These are phyloP conservation scores for Belonocnema kinseyi DNA, from an alignment of 1,140 invertebrate genomes.

Conservation along the genomic window DNA sequence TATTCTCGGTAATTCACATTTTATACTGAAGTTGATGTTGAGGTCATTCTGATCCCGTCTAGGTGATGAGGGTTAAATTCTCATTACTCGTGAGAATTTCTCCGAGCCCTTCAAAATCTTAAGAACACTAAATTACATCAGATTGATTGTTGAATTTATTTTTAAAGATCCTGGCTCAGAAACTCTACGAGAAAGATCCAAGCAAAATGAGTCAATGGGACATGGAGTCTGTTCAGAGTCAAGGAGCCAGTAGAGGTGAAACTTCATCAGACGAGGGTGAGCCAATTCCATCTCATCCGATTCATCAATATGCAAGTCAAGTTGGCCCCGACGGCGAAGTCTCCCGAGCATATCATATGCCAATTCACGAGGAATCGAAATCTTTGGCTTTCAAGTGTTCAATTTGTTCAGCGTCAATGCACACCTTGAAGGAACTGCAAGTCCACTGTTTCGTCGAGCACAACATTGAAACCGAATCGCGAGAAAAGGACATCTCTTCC, in stretches of 20 bases:
- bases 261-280: slow-evolving; percentile 73
- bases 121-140: neutral
- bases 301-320: slow-evolving; percentile 48
- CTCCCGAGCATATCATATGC: slow-evolving; percentile 63
- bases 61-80: no score
- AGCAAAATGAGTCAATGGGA: slow-evolving; percentile 82
- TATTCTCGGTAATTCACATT: no score
- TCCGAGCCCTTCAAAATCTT: no score
- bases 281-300: slow-evolving; percentile 55
- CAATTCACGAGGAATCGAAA: slow-evolving; percentile 52
- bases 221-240: slow-evolving; percentile 57
- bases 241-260: slow-evolving; percentile 65
- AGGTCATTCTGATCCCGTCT: no score
- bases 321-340: slow-evolving; percentile 44
- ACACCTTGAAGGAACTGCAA: slow-evolving; percentile 64
- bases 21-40: no score
- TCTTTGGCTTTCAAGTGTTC: slow-evolving; percentile 63
- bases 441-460: slow-evolving; percentile 70
- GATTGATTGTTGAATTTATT: slow-evolving; percentile 29
- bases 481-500: neutral
- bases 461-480: slow-evolving; percentile 51
- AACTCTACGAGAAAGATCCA: slow-evolving; percentile 89
- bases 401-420: slow-evolving; percentile 61
- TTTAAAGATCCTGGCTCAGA: slow-evolving; percentile 85
- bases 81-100: no score